phyloP scores from a whole-genome alignment of 2,797 vertebrate genomes.

The Arnoldichthys spilopterus region DNA sequence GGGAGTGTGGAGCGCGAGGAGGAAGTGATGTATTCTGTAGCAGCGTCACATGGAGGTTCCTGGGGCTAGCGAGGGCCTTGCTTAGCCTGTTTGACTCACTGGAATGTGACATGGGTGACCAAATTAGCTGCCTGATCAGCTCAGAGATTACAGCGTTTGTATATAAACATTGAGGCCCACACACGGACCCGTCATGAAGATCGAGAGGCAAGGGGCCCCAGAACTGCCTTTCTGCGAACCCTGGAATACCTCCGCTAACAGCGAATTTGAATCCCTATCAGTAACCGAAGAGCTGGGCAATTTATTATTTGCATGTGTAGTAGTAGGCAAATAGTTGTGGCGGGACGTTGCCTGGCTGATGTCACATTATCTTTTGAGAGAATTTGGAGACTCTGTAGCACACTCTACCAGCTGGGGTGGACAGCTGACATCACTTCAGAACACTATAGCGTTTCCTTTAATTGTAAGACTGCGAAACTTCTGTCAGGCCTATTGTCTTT shows the following conservation, averaged over 20 bases:
- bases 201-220: conserved; percentile 22
- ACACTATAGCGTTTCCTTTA: conserved; percentile 76
- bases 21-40: conserved; percentile 17
- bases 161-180: conserved; percentile 71
- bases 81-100: conserved; percentile 57
- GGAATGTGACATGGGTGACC: conserved; percentile 71
- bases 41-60: conserved; percentile 1
- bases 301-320: conserved; percentile 28
- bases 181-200: conserved; percentile 49
- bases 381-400: conserved; percentile 17
- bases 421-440: conserved; percentile 70
- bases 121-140: conserved; percentile 68
- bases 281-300: neutral
- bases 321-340: neutral
- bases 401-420: conserved; percentile 67
- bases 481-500: conserved; percentile 73
- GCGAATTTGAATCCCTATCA: neutral
- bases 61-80: conserved; percentile 49
- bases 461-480: conserved; percentile 75
- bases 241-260: neutral
- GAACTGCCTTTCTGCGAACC: neutral
- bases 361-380: neutral
- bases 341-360: neutral
- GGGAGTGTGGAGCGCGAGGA: neutral
- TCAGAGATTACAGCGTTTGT: conserved; percentile 69